Conservation (phyloP, 2,113 vertebrate genomes). For the Anas platyrhynchos region DNA sequence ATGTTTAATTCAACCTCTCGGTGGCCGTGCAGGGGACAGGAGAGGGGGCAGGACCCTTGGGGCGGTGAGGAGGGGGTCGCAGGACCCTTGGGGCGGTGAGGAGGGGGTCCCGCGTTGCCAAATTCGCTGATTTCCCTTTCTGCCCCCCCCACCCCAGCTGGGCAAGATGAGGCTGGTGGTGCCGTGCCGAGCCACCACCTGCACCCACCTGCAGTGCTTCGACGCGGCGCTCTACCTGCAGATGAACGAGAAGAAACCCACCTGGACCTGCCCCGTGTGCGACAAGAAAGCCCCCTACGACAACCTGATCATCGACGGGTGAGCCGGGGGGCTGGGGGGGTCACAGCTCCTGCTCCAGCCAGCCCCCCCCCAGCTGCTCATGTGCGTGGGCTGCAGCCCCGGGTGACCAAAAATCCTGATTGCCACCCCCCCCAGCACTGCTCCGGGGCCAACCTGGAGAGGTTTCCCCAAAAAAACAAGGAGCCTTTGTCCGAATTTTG, state of each 20-base stretch:
- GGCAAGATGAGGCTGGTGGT: constrained; percentile 80
- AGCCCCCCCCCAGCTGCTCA: too few species aligned
- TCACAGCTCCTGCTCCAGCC: too few species aligned
- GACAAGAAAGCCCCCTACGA: constrained; percentile 82
- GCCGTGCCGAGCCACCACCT: constrained; percentile 78
- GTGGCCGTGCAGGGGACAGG: too few species aligned
- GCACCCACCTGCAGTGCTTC: constrained; percentile 82
- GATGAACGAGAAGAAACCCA: constrained; percentile 84
- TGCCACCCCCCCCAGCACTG: background rate
- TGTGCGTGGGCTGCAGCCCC: background rate
- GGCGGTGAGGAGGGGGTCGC: fast-evolving
- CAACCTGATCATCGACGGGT: constrained; percentile 81
- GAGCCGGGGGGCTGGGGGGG: background rate
- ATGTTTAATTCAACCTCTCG: fast-evolving
- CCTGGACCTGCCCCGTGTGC: constrained; percentile 81
- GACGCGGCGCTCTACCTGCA: constrained; percentile 81
- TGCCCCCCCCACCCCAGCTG: constrained; percentile 52
- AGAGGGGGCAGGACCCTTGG: fast-evolving
- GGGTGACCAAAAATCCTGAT: too few species aligned
- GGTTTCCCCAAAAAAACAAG: background rate
- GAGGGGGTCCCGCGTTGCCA: fast-evolving
- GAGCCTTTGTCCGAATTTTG: background rate
- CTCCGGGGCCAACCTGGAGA: background rate
- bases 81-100: fast-evolving
- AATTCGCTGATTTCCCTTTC: too few species aligned